These are phyloP conservation scores for Poecile montanus DNA, from an alignment of 2,797 vertebrate species.

Conservation along the genomic window DNA sequence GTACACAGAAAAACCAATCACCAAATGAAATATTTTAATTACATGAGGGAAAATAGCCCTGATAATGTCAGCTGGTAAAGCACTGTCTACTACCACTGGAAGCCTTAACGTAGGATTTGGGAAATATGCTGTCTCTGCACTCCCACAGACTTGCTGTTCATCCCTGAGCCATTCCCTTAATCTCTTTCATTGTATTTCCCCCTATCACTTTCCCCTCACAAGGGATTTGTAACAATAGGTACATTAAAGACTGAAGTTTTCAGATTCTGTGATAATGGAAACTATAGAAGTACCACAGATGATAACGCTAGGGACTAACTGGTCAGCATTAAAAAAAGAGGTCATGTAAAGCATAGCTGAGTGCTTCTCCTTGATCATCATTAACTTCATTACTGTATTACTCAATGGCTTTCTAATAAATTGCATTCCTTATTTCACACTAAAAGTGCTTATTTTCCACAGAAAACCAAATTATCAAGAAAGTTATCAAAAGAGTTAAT, in stretches of 20 bases:
- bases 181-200: neutral
- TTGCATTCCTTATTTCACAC: neutral
- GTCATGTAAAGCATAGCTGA: neutral
- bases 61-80: neutral
- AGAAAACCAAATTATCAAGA: neutral
- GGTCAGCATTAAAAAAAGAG: neutral
- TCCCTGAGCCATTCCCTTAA: neutral
- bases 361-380: constrained; percentile 19
- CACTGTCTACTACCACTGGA: neutral
- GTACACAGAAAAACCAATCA: neutral
- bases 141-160: neutral
- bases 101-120: neutral
- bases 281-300: neutral
- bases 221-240: neutral
- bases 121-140: neutral
- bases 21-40: neutral
- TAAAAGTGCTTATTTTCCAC: neutral
- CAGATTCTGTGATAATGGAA: neutral
- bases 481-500: neutral
- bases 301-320: neutral
- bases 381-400: neutral
- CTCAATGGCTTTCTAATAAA: neutral
- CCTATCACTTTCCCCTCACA: neutral
- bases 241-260: constrained; percentile 15
- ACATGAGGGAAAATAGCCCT: rapidly evolving